These are phyloP conservation scores for Artibeus lituratus DNA, from an alignment of 2,797 vertebrate species.

Conservation along the genomic window DNA sequence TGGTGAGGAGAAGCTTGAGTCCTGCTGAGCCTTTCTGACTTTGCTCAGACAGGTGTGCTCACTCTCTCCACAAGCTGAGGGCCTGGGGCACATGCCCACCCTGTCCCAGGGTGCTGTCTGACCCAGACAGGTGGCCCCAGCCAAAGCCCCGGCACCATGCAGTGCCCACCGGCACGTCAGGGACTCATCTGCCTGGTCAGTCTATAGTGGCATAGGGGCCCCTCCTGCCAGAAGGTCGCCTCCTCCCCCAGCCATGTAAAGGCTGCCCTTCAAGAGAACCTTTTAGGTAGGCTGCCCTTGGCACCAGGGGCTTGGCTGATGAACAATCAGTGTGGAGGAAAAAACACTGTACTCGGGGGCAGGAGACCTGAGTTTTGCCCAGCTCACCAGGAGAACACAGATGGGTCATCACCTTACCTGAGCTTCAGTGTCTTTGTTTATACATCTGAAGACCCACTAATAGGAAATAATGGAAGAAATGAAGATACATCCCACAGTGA, in stretches of 20 bases:
- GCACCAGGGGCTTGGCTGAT: not conserved
- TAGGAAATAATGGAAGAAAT: not conserved
- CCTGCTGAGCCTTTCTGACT: not conserved
- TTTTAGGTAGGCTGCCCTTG: not conserved
- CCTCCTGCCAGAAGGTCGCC: not conserved
- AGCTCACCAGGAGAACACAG: not conserved
- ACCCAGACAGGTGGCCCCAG: not conserved
- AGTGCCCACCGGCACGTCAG: fast-evolving
- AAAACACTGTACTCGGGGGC: fast-evolving
- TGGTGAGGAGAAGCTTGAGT: not conserved
- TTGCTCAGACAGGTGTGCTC: not conserved
- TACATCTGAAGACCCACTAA: not conserved
- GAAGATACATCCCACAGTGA: not conserved
- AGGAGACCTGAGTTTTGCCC: not conserved
- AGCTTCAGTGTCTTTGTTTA: not conserved
- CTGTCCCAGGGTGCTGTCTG: not conserved
- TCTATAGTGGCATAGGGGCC: no score
- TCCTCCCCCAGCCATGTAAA: not conserved
- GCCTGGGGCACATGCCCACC: not conserved
- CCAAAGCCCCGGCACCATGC: not conserved
- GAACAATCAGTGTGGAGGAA: not conserved
- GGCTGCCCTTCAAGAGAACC: not conserved
- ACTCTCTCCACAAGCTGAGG: no score
- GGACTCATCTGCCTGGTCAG: fast-evolving
- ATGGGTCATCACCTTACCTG: not conserved